These are phyloP conservation scores for Pomatostomus ruficeps DNA, from an alignment of 2,113 vertebrate species.

Conservation along the genomic window DNA sequence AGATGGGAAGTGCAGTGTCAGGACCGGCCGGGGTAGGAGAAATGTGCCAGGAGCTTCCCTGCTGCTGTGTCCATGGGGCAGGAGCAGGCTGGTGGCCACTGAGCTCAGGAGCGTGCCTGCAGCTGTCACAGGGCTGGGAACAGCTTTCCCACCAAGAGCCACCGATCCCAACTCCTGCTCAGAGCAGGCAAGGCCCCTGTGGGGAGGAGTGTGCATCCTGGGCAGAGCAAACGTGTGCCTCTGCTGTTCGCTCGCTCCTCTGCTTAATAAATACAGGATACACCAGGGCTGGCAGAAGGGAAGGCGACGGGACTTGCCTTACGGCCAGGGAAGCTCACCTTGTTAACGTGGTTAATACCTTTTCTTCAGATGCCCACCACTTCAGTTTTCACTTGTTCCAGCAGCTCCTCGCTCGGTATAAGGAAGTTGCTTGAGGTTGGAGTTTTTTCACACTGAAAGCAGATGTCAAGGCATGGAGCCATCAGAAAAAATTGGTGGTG, in stretches of 20 bases:
- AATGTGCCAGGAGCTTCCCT: background rate
- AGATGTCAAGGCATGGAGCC: background rate
- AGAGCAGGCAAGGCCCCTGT: rapidly evolving
- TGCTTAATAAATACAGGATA: background rate
- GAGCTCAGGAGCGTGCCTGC: rapidly evolving
- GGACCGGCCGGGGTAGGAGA: no score
- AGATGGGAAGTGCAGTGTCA: no score
- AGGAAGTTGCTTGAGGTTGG: background rate
- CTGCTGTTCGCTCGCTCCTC: rapidly evolving
- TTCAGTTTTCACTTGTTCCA: background rate
- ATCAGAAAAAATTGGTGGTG: background rate
- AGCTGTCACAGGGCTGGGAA: background rate
- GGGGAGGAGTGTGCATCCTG: rapidly evolving
- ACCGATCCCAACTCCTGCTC: rapidly evolving
- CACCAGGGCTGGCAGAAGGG: background rate
- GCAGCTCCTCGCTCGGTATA: background rate
- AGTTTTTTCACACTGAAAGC: background rate
- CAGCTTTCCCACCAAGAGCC: rapidly evolving
- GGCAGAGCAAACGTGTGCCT: rapidly evolving
- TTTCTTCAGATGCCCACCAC: background rate
- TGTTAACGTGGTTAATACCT: rapidly evolving
- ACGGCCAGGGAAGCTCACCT: background rate
- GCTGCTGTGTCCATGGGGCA: rapidly evolving
- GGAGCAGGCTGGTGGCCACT: rapidly evolving
- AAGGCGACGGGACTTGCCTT: background rate